Evolutionary conservation across 64 coral and sea anemone species (phyloP).

Genomic region (Pachyseris speciosa): DNA sequence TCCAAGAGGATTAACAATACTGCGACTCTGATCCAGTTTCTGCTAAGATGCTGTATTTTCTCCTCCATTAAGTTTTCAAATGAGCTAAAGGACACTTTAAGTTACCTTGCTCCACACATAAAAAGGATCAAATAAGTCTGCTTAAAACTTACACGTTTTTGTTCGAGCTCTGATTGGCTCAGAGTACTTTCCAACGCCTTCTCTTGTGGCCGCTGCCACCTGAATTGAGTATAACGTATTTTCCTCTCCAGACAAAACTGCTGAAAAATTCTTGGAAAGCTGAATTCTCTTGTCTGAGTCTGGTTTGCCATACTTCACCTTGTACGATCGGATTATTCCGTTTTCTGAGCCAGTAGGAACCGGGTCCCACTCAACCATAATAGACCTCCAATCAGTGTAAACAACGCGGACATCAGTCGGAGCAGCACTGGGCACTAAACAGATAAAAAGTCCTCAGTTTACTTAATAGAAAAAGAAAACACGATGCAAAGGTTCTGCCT

Average conservation of each 20-base stretch:
- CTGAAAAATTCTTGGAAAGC: not conserved
- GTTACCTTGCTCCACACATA: no score
- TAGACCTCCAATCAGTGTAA: not conserved
- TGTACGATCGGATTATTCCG: not conserved
- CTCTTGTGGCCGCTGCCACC: constrained; percentile 5
- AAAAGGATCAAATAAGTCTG: not conserved
- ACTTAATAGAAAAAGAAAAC: no score
- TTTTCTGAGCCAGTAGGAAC: not conserved
- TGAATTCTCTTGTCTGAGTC: not conserved
- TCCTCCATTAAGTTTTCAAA: no score
- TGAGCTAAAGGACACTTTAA: no score
- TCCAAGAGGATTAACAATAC: no score
- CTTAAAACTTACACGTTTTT: constrained; percentile 5
- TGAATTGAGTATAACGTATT: not conserved
- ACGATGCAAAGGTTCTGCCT: no score
- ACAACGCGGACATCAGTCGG: not conserved
- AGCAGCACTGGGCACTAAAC: not conserved
- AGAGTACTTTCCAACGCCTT: not conserved
- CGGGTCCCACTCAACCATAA: constrained; percentile 5
- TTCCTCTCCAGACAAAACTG: not conserved
- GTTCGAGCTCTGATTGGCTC: not conserved
- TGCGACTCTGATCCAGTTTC: no score
- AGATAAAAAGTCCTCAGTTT: no score
- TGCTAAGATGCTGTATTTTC: no score
- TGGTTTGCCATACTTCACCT: not conserved